phyloP scores from a whole-genome alignment of 2,888 invertebrate species.

The Lobophora halterata region DNA sequence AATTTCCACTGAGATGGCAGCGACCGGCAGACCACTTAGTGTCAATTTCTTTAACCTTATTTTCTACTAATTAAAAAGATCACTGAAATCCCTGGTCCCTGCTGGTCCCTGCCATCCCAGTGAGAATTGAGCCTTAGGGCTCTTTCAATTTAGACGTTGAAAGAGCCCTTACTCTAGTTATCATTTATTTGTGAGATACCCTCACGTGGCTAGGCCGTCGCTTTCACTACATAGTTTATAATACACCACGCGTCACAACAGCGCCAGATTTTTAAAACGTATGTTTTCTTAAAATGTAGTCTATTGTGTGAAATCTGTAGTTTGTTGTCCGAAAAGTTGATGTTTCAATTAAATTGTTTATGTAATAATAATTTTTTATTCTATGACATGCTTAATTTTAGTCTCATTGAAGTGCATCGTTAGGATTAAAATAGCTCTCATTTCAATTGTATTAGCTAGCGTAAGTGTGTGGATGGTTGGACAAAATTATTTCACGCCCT shows the following conservation, averaged over 20 bases:
- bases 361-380: slow-evolving; percentile 76
- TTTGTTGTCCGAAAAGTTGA: slow-evolving; percentile 77
- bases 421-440: slow-evolving; percentile 72
- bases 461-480: slow-evolving; percentile 51
- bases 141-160: no score
- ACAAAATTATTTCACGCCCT: slow-evolving; percentile 53
- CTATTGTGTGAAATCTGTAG: slow-evolving; percentile 71
- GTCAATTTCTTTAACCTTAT: no score
- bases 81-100: no score
- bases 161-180: no score
- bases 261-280: slow-evolving; percentile 38
- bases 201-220: slow-evolving; percentile 42
- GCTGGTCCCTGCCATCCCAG: no score
- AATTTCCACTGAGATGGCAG: no score
- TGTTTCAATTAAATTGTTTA: slow-evolving; percentile 78
- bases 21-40: no score
- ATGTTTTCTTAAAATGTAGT: slow-evolving; percentile 61
- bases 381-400: slow-evolving; percentile 77
- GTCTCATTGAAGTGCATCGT: slow-evolving; percentile 71
- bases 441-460: slow-evolving; percentile 63
- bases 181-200: slow-evolving; percentile 35
- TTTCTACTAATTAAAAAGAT: no score
- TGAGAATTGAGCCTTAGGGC: no score
- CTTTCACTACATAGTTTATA: slow-evolving; percentile 37
- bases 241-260: slow-evolving; percentile 30